These are phyloP conservation scores for Donacobius atricapilla DNA, from an alignment of 2,113 vertebrate species.

Conservation along the genomic window DNA sequence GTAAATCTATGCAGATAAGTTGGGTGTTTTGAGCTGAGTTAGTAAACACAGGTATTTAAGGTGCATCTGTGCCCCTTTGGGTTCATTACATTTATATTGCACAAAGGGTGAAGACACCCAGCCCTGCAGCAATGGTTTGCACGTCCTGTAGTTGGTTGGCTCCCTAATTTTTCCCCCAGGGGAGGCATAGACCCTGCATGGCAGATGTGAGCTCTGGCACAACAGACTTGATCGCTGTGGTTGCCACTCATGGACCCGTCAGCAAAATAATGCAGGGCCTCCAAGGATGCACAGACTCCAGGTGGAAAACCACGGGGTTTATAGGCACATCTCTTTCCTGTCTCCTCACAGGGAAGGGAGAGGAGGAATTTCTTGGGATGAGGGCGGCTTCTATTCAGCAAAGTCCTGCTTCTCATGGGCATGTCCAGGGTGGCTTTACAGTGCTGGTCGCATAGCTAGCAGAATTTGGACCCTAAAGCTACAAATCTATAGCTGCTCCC, in stretches of 20 bases:
- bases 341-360: background rate
- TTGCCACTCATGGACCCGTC: background rate
- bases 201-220: constrained; percentile 7
- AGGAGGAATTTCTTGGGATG: background rate
- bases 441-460: background rate
- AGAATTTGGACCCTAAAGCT: background rate
- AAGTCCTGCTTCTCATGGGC: background rate
- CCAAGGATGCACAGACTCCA: background rate
- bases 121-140: background rate
- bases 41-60: background rate
- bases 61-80: background rate
- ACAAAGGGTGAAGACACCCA: background rate
- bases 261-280: background rate
- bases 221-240: background rate
- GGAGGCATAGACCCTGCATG: background rate
- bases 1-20: background rate
- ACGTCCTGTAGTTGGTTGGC: background rate
- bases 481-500: background rate
- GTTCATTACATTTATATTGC: background rate
- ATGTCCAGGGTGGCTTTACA: background rate
- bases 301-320: background rate
- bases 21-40: background rate
- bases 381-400: background rate
- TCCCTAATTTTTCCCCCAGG: background rate
- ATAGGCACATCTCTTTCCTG: background rate